These are phyloP conservation scores for Galagoides demidoff DNA, from an alignment of 2,797 vertebrate genomes.

Conservation along the genomic window DNA sequence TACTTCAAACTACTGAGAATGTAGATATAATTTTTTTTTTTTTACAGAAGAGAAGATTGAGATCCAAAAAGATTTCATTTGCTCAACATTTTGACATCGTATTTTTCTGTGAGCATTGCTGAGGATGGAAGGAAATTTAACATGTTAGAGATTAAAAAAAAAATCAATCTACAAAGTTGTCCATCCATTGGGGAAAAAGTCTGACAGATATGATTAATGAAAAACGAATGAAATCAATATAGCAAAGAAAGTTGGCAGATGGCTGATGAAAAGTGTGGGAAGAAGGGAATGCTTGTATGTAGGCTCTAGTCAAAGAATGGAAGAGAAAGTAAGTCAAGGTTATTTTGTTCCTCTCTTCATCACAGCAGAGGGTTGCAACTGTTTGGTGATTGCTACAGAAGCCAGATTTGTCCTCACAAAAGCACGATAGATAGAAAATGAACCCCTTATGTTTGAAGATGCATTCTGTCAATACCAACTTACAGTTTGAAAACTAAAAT, in stretches of 20 bases:
- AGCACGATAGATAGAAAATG: background rate
- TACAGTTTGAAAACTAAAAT: background rate
- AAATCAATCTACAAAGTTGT: conserved; percentile 55
- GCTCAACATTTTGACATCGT: conserved; percentile 38
- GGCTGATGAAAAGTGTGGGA: background rate
- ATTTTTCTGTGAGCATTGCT: conserved; percentile 49
- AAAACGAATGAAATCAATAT: conserved; percentile 29
- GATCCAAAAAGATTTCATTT: conserved; percentile 40
- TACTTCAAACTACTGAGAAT: background rate
- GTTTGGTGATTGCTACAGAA: background rate
- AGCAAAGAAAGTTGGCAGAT: conserved; percentile 40
- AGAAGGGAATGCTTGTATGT: background rate
- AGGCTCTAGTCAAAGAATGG: background rate
- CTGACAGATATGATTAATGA: conserved; percentile 59
- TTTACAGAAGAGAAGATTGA: conserved; percentile 5
- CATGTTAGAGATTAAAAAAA: conserved; percentile 22
- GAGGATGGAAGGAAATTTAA: conserved; percentile 15
- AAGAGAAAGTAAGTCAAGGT: background rate
- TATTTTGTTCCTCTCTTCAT: background rate
- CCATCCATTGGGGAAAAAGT: background rate
- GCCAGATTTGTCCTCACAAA: background rate
- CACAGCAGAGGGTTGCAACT: background rate
- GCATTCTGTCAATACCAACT: background rate
- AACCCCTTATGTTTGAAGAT: background rate
- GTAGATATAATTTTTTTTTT: background rate